Evolutionary conservation across 2,797 vertebrate genomes (phyloP), one percentile per base, ranked within the genome.

Genomic region (Macropus fuliginosus): DNA sequence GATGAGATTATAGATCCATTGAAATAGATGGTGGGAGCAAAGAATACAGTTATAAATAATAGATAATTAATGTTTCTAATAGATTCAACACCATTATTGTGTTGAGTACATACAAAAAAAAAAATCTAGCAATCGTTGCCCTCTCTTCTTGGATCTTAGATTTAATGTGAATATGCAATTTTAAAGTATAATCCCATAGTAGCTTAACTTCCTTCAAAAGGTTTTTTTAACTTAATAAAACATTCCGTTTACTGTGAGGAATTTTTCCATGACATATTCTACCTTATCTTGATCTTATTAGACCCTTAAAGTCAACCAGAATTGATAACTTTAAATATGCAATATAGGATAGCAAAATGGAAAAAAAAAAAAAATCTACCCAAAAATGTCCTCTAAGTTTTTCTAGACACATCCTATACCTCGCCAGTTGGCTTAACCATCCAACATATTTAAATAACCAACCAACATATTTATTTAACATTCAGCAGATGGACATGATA

Each of bases 401-500:
- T 98, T 98, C 98, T 98, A 98, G 98, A 98, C 98, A 98, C 97
- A 98, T 98, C 98, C 98, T 98, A 98, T 98, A 97, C 98, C 98
- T 98, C 98, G 98, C 98, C 98, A 99, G 98, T 99, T 98, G 98
- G 98, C 98, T 97, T 97, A 97, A 96, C 96, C 95, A 97, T 92
- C 95, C 97, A 98, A 97, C 98, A 98, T 98, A 98, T 98, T 98
- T 98, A 98, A 99, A 98, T 98, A 98, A 98, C 98, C 98, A 98
- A 98, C 98, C 98, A 98, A 98, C 98, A 98, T 99, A 99, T 99
- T 99, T 99, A 99, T 99, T 99, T 98, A 99, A 98, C 98, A 99
- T 99, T 99, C 98, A 98, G 99, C 99, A 99, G 99, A 99, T 99
- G 99, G 99, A 99, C 99, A 99, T 99, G 99, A 99, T 99, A 99